Percentiles rank a stretch among this genome's conserved stretches.
Conservation (phyloP, 2,797 vertebrate species). For the Parauchenoglanis ngamensis region DNA sequence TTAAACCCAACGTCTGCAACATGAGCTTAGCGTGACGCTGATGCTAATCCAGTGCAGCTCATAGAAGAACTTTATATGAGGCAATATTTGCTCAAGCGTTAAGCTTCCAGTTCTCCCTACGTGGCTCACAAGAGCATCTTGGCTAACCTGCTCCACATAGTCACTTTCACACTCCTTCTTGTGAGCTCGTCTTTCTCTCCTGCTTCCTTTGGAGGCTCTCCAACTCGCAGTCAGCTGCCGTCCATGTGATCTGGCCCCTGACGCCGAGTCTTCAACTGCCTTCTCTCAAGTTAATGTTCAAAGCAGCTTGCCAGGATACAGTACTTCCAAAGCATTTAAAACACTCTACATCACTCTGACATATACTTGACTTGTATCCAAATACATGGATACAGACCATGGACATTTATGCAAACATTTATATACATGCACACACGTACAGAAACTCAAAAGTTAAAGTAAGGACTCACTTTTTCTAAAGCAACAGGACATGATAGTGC, state of each 20-base stretch:
- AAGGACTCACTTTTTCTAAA: neutral
- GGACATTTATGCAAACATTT: neutral
- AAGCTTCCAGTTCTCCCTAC: conserved; percentile 8
- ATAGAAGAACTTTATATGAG: neutral
- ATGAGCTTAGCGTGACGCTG: neutral
- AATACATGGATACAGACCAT: neutral
- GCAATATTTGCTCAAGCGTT: neutral
- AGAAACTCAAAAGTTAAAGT: neutral
- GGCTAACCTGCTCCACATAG: conserved; percentile 39
- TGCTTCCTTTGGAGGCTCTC: conserved; percentile 45
- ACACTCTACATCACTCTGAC: neutral
- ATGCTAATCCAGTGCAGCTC: neutral
- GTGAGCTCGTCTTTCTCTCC: conserved; percentile 13
- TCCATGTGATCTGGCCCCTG: conserved; percentile 43
- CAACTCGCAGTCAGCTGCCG: conserved; percentile 51
- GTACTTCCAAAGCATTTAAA: conserved; percentile 6
- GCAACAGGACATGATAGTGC: neutral
- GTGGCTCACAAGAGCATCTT: conserved; percentile 23
- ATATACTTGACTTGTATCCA: neutral
- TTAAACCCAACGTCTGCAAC: neutral
- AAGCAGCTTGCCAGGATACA: conserved; percentile 1
- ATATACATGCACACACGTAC: neutral
- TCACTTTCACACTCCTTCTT: conserved; percentile 12
- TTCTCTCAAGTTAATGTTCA: neutral
- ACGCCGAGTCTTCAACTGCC: conserved; percentile 32